Base-by-base conservation (phyloP, 2,888 invertebrate species). In the Diachrysia chrysitis region DNA sequence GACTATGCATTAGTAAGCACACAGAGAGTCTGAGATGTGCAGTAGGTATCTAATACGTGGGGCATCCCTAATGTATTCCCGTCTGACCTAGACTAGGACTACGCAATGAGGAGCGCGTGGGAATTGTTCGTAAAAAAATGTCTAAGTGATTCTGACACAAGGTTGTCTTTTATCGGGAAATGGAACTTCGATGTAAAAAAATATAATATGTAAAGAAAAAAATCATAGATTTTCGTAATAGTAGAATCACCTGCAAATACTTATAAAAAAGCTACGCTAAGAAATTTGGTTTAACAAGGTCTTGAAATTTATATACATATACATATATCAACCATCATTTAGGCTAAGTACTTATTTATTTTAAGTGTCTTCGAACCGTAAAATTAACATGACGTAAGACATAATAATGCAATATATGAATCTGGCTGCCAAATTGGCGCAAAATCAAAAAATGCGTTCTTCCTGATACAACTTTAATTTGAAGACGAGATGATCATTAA, bases 391-490 rank as follows among this genome's bases (percentile, higher is more conserved):
- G 12, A 25, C 25, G 54, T 54, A 54, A 54, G 54, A 23, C 25
- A 25, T 54, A 54, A 54, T 54, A 54, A 23, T 25, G 21, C 23
- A 54, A 54, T 54, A 73, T 37, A 10, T 19, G 19, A 21, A 51
- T 51, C 21, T 51, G 3, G 59, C 42, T 66, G 73, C 73, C 73
- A 74, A 74, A 71, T 71, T 74, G 73, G 73, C 73, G 62, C 62
- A 21, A 55, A 58, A 16, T 66, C 74, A 74, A 74, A 74, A 66
- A 61, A 54, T 51, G 12, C 21, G 16, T 74, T 25, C 71, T 74
- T 74, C 73, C 73, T 70, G 60, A 70, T 73, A 66, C 62, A 63
- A 60, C 25, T 58, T 73, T 29, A 51, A 63, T 32, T 58, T 32
- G 37, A 59, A 64, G 46, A 61, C 23, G 48, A 55, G 35, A 61